phyloP scores from a whole-genome alignment of 2,888 invertebrate species.

The Dastarcus helophoroides region DNA sequence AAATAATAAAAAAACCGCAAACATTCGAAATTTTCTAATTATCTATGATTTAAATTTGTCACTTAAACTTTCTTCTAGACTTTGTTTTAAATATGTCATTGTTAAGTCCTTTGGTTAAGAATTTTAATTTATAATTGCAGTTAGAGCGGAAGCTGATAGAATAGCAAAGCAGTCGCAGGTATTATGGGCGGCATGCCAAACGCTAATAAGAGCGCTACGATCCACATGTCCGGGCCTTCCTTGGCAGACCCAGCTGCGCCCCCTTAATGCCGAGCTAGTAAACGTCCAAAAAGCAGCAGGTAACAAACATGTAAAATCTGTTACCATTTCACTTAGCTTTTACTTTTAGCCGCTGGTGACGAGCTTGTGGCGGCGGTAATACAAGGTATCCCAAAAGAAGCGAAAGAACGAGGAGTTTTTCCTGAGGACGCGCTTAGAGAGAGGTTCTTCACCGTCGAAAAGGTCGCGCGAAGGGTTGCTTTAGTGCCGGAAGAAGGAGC shows the following conservation, averaged over 20 bases:
- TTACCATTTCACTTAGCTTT: no score
- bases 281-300: slow-evolving; percentile 67
- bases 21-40: no score
- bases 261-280: slow-evolving; percentile 55
- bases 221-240: slow-evolving; percentile 46
- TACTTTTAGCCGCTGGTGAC: slow-evolving; percentile 52
- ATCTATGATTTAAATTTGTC: no score
- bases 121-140: no score
- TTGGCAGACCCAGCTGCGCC: slow-evolving; percentile 47
- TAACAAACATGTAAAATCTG: slow-evolving; percentile 32
- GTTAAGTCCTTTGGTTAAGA: no score
- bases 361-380: slow-evolving; percentile 69
- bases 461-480: slow-evolving; percentile 72
- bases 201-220: slow-evolving; percentile 66
- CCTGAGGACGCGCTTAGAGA: slow-evolving; percentile 79
- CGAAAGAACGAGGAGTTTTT: slow-evolving; percentile 69
- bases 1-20: no score
- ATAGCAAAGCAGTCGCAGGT: slow-evolving; percentile 72
- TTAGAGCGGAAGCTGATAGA: slow-evolving; percentile 59
- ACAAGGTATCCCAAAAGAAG: slow-evolving; percentile 65
- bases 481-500: slow-evolving; percentile 82
- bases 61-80: no score
- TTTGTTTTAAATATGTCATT: no score
- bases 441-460: slow-evolving; percentile 71
- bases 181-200: slow-evolving; percentile 89